Conservation (phyloP, 2,797 vertebrate genomes). For the Paratrypauchen microcephalus region DNA sequence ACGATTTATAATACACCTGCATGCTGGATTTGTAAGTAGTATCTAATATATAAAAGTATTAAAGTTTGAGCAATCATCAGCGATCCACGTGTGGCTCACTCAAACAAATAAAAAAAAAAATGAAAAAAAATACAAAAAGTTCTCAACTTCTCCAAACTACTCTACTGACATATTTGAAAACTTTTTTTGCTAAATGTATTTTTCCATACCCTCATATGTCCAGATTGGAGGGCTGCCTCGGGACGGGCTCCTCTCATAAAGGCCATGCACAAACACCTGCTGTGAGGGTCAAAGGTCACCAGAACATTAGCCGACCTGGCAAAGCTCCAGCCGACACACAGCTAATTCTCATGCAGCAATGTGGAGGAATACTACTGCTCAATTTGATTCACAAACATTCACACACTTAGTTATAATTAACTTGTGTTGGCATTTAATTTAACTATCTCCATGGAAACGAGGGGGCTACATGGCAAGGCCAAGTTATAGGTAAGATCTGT, state of each 20-base stretch:
- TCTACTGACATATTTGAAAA: too few relatives aligned
- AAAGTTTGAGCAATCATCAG: background rate
- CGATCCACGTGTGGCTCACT: background rate
- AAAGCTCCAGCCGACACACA: conserved; percentile 27
- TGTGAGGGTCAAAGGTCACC: conserved; percentile 68
- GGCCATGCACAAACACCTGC: conserved; percentile 73
- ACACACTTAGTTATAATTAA: background rate
- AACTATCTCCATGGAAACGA: too few relatives aligned
- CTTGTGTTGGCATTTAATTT: background rate
- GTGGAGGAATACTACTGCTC: conserved; percentile 1
- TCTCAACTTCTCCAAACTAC: background rate
- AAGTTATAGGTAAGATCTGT: too few relatives aligned
- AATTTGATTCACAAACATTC: background rate
- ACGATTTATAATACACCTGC: too few relatives aligned
- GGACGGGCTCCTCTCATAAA: conserved; percentile 56
- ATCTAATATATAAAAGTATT: background rate
- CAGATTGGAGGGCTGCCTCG: conserved; percentile 30
- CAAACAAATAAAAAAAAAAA: too few relatives aligned
- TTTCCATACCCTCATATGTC: background rate
- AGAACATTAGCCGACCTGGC: conserved; percentile 30
- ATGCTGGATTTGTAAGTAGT: too few relatives aligned
- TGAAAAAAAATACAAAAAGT: background rate
- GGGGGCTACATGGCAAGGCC: too few relatives aligned
- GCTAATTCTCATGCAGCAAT: conserved; percentile 28
- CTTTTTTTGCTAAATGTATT: background rate